Base-by-base conservation (phyloP, 2,113 vertebrate genomes). In the Tachuris rubrigastra region DNA sequence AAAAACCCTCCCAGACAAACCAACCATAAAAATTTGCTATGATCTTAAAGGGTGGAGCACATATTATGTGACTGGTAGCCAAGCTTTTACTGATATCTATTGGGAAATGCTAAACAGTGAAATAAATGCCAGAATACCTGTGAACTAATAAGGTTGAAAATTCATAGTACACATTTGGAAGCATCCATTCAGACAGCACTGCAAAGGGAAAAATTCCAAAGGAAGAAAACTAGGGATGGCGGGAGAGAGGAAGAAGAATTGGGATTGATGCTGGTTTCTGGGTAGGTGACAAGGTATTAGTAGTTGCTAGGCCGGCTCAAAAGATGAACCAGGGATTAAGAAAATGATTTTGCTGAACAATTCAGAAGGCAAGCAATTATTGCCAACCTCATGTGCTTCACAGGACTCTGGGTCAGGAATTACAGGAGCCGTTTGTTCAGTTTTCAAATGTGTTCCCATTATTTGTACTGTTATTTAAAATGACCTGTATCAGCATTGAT, bases 301-400 rank as follows among this genome's bases (percentile, higher is more conserved):
- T 3, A 2, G 3, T 9, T 41, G 30, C 47, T 16, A 10, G 31
- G 20, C 47, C 85, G 62, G 58, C 35, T 82, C 18, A 6, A 11
- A 52, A 46, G 44, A 63, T 24, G 28, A 37, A 10, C 20, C 5
- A 2, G 31, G 16, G 44, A 5, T 33, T 3, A 49, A 37, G 50
- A 44, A 67, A 63, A 33, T 19, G 18, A 65, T 14, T 56, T 55
- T 14, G 8, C 30, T n/a, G 44, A 55, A 28, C 44, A 7, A 7
- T 1, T 33, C 10, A 19, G 58, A 30, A 65, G 62, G 35, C 14
- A 18, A 55, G 42, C 60, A 65, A 17, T 62, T 44, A 8, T 2
- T 67, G 23, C 3, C 7, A 35, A 5, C 12, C 3, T 25, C 0
- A 0, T 19, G 0, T n/a, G 10, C 22, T 18, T 65, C n/a, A 1